Percentiles rank a stretch among this genome's conserved stretches.
phyloP scores from a whole-genome alignment of 2,797 vertebrate genomes.

The Coracias cyanogaster region DNA sequence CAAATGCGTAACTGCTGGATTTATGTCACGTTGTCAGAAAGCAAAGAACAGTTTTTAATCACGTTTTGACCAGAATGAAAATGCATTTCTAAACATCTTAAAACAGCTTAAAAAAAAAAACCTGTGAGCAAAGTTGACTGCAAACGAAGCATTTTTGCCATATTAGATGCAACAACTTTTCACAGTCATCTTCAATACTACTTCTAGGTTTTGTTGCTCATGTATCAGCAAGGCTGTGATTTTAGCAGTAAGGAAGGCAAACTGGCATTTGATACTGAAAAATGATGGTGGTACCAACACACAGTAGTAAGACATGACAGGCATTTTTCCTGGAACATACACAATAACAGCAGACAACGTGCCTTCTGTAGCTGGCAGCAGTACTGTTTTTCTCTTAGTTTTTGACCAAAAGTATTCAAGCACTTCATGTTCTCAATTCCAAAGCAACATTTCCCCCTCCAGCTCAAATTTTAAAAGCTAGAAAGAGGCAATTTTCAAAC shows the following conservation, averaged over 20 bases:
- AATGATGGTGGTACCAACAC: background rate
- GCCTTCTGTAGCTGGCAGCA: constrained; percentile 27
- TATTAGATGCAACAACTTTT: background rate
- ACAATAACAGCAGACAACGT: background rate
- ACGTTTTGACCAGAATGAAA: background rate
- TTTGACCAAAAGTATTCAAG: constrained; percentile 47
- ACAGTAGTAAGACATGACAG: background rate
- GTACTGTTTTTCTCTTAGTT: background rate
- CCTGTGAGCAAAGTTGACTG: background rate
- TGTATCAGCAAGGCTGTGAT: background rate
- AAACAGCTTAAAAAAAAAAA: background rate
- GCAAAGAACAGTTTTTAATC: background rate
- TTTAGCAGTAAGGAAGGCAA: background rate
- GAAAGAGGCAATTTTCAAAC: background rate
- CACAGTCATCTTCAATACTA: background rate
- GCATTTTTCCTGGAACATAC: background rate
- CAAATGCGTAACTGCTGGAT: background rate
- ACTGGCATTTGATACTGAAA: background rate
- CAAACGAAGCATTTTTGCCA: background rate
- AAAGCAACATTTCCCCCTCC: background rate
- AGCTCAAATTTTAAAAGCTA: background rate
- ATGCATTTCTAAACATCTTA: background rate
- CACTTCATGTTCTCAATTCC: background rate
- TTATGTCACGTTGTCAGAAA: background rate
- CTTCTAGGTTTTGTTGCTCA: background rate